phyloP scores from a whole-genome alignment of 2,797 vertebrate genomes.

The Leuciscus waleckii region DNA sequence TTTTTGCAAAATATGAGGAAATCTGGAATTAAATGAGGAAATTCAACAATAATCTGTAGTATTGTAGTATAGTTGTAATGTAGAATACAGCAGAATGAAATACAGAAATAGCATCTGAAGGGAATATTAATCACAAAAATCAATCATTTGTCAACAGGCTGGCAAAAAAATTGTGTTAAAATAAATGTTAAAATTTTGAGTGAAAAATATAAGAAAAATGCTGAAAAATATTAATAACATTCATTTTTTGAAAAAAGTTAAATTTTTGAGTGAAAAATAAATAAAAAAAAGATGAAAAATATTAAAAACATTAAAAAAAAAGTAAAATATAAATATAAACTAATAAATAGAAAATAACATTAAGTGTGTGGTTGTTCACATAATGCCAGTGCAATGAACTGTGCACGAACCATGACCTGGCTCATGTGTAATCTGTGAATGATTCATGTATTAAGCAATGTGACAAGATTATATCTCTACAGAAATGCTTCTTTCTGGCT shows the following conservation, averaged over 20 bases:
- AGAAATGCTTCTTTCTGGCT: constrained; percentile 3
- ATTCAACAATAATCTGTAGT: background rate
- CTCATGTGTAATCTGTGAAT: constrained; percentile 13
- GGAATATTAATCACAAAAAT: background rate
- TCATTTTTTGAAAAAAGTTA: background rate
- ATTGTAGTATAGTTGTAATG: background rate
- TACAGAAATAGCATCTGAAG: background rate
- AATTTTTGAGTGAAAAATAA: background rate
- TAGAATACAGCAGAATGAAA: background rate
- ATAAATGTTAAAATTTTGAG: background rate
- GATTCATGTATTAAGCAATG: background rate
- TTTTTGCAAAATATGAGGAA: background rate
- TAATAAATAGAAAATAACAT: background rate
- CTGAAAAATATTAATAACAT: background rate
- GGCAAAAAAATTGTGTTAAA: background rate
- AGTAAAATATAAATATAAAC: background rate
- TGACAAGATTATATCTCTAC: background rate
- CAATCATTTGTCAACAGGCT: background rate
- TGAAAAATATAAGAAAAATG: background rate
- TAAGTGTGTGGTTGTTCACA: background rate
- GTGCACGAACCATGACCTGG: background rate
- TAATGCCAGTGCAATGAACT: background rate
- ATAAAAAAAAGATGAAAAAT: background rate
- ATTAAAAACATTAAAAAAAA: background rate
- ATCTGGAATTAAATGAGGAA: background rate